Percentiles rank a stretch among this genome's conserved stretches.
Conservation (phyloP, 1,140 invertebrate species). For the Trichoplusia ni region DNA sequence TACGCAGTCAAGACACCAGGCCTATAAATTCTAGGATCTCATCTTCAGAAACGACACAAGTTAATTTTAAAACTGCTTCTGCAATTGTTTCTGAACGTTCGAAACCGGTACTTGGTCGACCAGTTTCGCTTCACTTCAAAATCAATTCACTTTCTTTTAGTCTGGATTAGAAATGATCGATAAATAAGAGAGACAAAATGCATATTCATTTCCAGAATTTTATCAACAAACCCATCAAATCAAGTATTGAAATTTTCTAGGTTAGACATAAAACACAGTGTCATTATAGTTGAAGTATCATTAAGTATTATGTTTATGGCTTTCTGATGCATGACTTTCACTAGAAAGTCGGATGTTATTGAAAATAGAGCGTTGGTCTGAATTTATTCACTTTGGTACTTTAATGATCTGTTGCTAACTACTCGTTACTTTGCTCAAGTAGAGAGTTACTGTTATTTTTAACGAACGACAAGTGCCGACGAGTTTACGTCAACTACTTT, state of each 20-base stretch:
- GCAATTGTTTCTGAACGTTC: not conserved
- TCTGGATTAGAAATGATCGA: not conserved
- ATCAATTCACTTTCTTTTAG: slow-evolving; percentile 14
- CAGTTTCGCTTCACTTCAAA: not conserved
- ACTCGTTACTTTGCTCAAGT: no score
- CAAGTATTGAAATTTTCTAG: no score
- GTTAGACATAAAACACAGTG: not conserved
- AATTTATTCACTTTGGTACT: not conserved
- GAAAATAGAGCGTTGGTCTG: not conserved
- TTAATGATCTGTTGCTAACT: no score
- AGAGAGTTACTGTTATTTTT: no score
- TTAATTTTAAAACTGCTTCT: not conserved
- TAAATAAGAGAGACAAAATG: not conserved
- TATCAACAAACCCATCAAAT: no score
- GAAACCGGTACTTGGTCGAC: not conserved
- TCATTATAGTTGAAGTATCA: not conserved
- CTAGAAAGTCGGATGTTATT: not conserved
- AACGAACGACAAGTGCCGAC: no score
- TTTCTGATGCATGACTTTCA: not conserved
- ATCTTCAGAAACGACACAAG: no score
- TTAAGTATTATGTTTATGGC: not conserved
- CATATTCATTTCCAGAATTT: no score
- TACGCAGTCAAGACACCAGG: no score
- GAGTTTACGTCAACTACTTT: no score
- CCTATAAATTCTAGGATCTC: no score